Evolutionary conservation across 2,113 vertebrate genomes (phyloP), one percentile per base, ranked within the genome.

Genomic region (Calyptomena viridis): DNA sequence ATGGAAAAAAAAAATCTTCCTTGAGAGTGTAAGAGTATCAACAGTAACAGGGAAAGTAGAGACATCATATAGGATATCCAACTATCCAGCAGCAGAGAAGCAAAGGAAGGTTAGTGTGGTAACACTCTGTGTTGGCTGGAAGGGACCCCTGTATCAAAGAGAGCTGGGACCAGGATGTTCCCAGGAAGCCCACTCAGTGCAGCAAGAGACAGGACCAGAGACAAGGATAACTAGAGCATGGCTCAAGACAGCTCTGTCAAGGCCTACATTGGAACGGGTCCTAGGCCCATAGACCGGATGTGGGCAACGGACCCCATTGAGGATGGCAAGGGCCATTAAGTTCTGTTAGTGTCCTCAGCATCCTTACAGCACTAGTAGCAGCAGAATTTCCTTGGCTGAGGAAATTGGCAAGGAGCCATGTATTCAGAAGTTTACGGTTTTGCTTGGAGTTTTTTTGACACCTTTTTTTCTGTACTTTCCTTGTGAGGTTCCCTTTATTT

Each of bases 91-190:
- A 69, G 7, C 40, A 75, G 18, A 33, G 30, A 33, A 66, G 14
- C 10, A 87, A 69, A 55, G 40, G 46, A 72, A 59, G 31, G 2
- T 7, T 66, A 53, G 21, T 3, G 25, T 46, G 25, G 4, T 28
- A 40, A 25, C 25, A 15, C 0, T 0, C 35, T 83, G 5, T 47
- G 11, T 42, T 69, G 33, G 4, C 2, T 77, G 13, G n/a, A n/a
- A n/a, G n/a, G n/a, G n/a, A n/a, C n/a, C 58, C 9, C 40, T 60
- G 8, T 74, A 6, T 25, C 14, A 31, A 75, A 67, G 19, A 44
- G 14, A 88, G 25, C 11, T 31, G 2, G 3, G 56, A 25, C 6
- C 15, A 47, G 23, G 20, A 33, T 39, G 12, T 13, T 28, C 40
- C 15, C 12, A 58, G 37, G 6, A 84, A 73, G 3, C 2, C 8